Percentiles rank a stretch among this genome's conserved stretches.
These are phyloP conservation scores for Melanchra persicariae DNA, from an alignment of 2,888 invertebrate species.

Conservation along the genomic window DNA sequence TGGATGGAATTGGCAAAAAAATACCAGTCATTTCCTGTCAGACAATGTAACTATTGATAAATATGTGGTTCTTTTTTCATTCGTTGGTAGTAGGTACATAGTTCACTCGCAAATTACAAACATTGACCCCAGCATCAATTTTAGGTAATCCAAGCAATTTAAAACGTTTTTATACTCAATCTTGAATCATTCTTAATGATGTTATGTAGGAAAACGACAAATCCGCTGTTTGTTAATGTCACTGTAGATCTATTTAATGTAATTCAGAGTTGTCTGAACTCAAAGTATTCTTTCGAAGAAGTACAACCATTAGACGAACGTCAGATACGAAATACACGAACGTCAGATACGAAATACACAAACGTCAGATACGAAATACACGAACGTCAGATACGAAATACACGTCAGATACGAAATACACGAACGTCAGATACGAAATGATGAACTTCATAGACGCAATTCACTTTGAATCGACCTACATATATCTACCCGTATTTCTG, in stretches of 20 bases:
- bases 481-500: no score
- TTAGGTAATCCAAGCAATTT: constrained; percentile 26
- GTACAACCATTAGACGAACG: neutral
- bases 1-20: neutral
- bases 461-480: no score
- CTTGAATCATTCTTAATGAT: constrained; percentile 36
- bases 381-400: no score
- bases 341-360: no score
- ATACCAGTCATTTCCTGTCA: neutral
- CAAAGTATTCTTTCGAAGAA: neutral
- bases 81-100: neutral
- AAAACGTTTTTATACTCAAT: constrained; percentile 28
- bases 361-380: no score
- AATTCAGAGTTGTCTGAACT: neutral
- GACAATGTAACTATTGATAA: neutral
- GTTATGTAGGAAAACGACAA: constrained; percentile 27
- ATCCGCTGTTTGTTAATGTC: constrained; percentile 27
- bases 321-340: no score
- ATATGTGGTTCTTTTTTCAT: neutral
- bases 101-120: constrained; percentile 6
- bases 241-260: constrained; percentile 31
- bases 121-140: constrained; percentile 28
- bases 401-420: no score
- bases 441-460: no score
- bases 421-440: neutral